phyloP scores from a whole-genome alignment of 2,888 invertebrate species.

The Ennomos quercinarius region DNA sequence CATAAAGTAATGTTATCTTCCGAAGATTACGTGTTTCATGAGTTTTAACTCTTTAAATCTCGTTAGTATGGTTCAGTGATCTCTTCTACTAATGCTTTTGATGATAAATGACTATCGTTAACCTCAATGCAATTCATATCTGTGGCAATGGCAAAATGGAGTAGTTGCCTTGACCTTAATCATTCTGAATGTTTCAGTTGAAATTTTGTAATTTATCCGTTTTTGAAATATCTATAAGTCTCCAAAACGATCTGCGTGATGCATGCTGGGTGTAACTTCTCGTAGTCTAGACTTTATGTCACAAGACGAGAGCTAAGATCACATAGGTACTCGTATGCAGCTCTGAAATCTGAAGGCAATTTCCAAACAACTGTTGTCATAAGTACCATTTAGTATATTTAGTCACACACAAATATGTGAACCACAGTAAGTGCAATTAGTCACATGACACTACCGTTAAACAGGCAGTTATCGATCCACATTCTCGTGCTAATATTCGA shows the following conservation, averaged over 20 bases:
- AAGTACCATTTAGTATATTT: too few relatives aligned
- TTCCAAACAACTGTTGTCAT: too few relatives aligned
- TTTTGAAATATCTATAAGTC: too few relatives aligned
- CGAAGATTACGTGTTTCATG: constrained; percentile 13
- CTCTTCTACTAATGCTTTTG: constrained; percentile 17
- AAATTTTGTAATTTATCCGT: too few relatives aligned
- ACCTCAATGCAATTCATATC: constrained; percentile 13
- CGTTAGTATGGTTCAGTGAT: constrained; percentile 20
- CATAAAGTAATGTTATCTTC: constrained; percentile 10
- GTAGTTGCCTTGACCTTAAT: constrained; percentile 21
- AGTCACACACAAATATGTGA: background rate
- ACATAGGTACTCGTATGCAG: too few relatives aligned
- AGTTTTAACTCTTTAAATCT: constrained; percentile 3
- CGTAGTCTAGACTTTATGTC: too few relatives aligned
- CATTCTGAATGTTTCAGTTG: background rate
- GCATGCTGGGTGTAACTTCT: too few relatives aligned
- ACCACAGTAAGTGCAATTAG: constrained; percentile 4
- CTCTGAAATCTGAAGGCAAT: too few relatives aligned
- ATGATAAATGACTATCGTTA: constrained; percentile 17
- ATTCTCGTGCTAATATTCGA: constrained; percentile 16
- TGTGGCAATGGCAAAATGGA: constrained; percentile 1
- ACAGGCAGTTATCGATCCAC: constrained; percentile 4
- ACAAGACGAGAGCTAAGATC: too few relatives aligned
- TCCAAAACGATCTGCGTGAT: too few relatives aligned
- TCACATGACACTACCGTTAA: constrained; percentile 11